These are phyloP conservation scores for Paradoxurus hermaphroditus DNA, from an alignment of 2,113 vertebrate genomes.

Conservation along the genomic window DNA sequence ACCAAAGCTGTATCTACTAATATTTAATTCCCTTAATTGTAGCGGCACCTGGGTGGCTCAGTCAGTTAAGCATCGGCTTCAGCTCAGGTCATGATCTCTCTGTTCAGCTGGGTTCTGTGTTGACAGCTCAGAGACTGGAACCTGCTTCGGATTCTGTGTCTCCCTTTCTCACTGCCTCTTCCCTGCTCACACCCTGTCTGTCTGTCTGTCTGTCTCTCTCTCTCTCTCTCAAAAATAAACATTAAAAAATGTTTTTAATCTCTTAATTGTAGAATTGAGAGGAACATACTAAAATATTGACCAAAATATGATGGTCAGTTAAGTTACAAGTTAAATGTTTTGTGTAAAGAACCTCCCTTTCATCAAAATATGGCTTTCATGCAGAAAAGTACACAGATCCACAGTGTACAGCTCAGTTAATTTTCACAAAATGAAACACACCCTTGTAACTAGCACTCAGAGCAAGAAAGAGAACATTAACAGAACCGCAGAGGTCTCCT, in stretches of 20 bases:
- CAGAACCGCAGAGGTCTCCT: not conserved
- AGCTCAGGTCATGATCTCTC: no score
- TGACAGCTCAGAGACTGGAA: no score
- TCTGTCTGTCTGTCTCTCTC: no score
- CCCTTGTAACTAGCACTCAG: not conserved
- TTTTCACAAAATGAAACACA: not conserved
- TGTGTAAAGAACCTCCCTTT: not conserved
- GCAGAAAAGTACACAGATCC: not conserved
- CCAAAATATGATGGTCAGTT: not conserved
- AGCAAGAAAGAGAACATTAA: not conserved
- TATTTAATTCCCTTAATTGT: constrained; percentile 30
- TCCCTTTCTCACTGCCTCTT: no score
- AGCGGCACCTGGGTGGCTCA: not conserved
- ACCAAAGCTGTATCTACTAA: not conserved
- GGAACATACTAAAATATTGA: constrained; percentile 17
- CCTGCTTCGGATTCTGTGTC: no score
- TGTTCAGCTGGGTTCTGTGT: no score
- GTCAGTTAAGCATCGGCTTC: no score
- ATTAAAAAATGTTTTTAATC: not conserved
- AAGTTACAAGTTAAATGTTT: constrained; percentile 17
- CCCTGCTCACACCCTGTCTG: no score
- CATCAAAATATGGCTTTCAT: not conserved
- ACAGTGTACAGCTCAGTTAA: not conserved
- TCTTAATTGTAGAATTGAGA: constrained; percentile 34
- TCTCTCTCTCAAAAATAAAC: no score